Evolutionary conservation across 2,888 invertebrate genomes (phyloP).

Genomic region (Leptinotarsa peninsularis): DNA sequence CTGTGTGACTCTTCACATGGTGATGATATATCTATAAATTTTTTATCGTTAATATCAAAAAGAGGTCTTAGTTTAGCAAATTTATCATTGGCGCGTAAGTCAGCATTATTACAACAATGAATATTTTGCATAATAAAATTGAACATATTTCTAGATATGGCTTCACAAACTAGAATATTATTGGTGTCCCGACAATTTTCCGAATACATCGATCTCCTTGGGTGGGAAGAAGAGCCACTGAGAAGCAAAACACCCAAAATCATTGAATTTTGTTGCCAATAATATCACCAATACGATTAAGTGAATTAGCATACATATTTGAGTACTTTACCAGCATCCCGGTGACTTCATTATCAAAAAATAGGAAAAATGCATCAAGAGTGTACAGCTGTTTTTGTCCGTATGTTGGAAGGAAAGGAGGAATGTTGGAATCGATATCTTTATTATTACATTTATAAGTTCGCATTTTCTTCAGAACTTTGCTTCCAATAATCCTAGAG

Average conservation of each 20-base stretch:
- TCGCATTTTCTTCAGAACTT: not conserved
- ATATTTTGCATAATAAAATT: slow-evolving; percentile 30
- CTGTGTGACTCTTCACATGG: slow-evolving; percentile 6
- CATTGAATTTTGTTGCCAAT: not conserved
- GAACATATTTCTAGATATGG: slow-evolving; percentile 27
- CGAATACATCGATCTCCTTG: not conserved
- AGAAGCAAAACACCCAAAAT: slow-evolving; percentile 5
- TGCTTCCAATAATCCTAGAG: slow-evolving; percentile 7
- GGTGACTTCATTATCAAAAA: slow-evolving; percentile 16
- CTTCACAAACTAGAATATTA: not conserved
- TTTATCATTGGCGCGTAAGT: slow-evolving; percentile 16
- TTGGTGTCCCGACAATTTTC: not conserved
- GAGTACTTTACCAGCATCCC: slow-evolving; percentile 10
- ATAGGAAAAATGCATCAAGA: slow-evolving; percentile 9
- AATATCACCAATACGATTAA: slow-evolving; percentile 19
- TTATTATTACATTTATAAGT: slow-evolving; percentile 1
- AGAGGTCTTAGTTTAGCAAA: slow-evolving; percentile 28
- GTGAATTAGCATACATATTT: slow-evolving; percentile 21
- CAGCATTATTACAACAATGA: slow-evolving; percentile 29
- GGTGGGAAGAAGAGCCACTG: too few species aligned
- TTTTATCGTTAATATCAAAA: slow-evolving; percentile 24
- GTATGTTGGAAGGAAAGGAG: slow-evolving; percentile 3
- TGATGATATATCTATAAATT: slow-evolving; percentile 20
- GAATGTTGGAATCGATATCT: slow-evolving; percentile 1
- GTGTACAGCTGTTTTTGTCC: slow-evolving; percentile 8